These are phyloP conservation scores for Scrobipalpa costella DNA, from an alignment of 2,888 invertebrate species.

Conservation along the genomic window DNA sequence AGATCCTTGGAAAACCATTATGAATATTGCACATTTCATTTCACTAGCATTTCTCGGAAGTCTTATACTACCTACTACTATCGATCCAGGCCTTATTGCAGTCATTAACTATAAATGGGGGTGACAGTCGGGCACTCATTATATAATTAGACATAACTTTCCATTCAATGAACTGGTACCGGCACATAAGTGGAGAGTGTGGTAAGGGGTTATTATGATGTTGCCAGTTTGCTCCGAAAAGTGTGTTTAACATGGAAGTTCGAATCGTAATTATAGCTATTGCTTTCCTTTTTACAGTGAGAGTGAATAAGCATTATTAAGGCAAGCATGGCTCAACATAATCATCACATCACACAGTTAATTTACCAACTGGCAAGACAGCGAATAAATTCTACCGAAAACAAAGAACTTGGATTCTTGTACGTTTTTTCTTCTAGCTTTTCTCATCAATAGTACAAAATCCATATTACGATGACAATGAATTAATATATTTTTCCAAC, in stretches of 20 bases:
- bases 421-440: no score
- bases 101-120: conserved; percentile 9
- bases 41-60: conserved; percentile 5
- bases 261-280: no score
- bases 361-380: no score
- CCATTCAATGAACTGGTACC: not conserved
- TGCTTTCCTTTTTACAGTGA: no score
- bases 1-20: not conserved
- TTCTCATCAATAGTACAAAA: no score
- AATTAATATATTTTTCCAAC: not conserved
- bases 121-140: conserved; percentile 5
- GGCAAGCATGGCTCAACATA: no score
- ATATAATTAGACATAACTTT: not conserved
- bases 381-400: no score
- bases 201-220: not conserved
- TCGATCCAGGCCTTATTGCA: conserved; percentile 15
- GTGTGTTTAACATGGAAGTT: no score
- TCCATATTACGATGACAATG: not conserved
- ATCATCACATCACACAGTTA: no score
- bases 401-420: no score
- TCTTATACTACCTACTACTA: not conserved
- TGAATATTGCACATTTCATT: not conserved
- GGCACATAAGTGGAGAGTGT: not conserved
- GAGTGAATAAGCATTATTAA: no score
- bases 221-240: not conserved